Conservation (phyloP, 2,113 vertebrate species). For the Labrus mixtus region DNA sequence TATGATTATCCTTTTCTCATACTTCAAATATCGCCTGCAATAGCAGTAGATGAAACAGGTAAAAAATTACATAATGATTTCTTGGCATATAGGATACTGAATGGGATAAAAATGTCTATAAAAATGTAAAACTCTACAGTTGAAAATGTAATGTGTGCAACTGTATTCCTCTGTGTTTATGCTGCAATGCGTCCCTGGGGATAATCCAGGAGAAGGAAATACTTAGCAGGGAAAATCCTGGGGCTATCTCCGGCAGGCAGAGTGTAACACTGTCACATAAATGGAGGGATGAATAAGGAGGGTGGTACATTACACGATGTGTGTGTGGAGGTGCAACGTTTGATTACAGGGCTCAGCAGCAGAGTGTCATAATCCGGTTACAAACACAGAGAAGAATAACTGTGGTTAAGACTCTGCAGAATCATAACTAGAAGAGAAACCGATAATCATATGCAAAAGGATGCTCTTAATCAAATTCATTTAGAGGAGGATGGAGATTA, state of each 20-base stretch:
- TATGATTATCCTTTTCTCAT: not conserved
- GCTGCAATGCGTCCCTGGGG: constrained; percentile 10
- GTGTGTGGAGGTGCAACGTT: constrained; percentile 57
- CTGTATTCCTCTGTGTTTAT: not conserved
- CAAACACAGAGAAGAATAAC: constrained; percentile 31
- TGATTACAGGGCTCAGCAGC: constrained; percentile 62
- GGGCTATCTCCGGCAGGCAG: constrained; percentile 39
- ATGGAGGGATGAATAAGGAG: constrained; percentile 52
- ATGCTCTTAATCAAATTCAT: constrained; percentile 8
- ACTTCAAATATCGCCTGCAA: not conserved
- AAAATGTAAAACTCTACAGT: not conserved
- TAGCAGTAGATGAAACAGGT: not conserved
- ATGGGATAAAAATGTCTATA: not conserved
- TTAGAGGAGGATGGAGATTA: not conserved
- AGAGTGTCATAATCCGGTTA: constrained; percentile 75
- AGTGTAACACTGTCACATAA: constrained; percentile 45
- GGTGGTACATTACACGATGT: constrained; percentile 21
- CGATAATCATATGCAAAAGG: constrained; percentile 31
- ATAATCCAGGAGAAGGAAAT: constrained; percentile 19
- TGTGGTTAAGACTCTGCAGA: constrained; percentile 36
- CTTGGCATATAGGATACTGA: not conserved
- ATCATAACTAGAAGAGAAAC: constrained; percentile 25
- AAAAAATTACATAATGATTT: not conserved
- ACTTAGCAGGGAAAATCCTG: constrained; percentile 7
- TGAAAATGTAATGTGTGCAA: constrained; percentile 2